These are phyloP conservation scores for Falco concolor DNA, from an alignment of 2,797 vertebrate genomes.

Conservation along the genomic window DNA sequence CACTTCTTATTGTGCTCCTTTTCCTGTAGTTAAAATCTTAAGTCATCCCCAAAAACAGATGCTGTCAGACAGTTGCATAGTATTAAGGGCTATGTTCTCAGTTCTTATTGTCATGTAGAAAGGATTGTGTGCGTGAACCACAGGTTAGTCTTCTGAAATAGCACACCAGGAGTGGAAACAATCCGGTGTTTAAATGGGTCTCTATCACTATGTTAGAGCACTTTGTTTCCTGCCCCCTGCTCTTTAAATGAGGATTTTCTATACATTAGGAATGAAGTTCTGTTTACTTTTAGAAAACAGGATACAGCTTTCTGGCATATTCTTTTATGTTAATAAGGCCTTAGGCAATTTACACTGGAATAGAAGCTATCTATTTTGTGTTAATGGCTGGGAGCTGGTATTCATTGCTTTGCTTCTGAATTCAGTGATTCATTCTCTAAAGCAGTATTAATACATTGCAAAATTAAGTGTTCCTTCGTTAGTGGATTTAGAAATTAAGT, in stretches of 20 bases:
- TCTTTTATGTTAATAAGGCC: neutral
- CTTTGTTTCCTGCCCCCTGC: neutral
- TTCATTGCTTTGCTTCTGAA: neutral
- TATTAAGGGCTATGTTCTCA: neutral
- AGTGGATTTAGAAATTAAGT: neutral
- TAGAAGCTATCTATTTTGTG: neutral
- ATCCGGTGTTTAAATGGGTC: neutral
- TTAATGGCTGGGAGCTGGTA: neutral
- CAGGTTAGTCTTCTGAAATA: neutral
- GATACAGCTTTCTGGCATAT: neutral
- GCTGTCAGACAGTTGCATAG: slow-evolving; percentile 10
- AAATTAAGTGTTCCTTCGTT: neutral
- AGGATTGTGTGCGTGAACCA: neutral
- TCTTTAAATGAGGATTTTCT: neutral
- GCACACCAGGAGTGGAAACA: neutral
- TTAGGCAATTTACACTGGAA: neutral
- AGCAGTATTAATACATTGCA: neutral
- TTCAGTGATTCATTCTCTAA: neutral
- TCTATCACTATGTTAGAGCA: fast-evolving
- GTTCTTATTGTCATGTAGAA: neutral
- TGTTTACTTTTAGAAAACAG: slow-evolving; percentile 35
- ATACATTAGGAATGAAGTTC: neutral
- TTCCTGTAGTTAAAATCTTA: neutral
- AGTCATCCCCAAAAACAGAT: neutral
- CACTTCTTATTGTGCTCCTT: slow-evolving; percentile 15